Base-by-base conservation (phyloP, 1,140 invertebrate genomes). In the Hylaeus anthracinus region DNA sequence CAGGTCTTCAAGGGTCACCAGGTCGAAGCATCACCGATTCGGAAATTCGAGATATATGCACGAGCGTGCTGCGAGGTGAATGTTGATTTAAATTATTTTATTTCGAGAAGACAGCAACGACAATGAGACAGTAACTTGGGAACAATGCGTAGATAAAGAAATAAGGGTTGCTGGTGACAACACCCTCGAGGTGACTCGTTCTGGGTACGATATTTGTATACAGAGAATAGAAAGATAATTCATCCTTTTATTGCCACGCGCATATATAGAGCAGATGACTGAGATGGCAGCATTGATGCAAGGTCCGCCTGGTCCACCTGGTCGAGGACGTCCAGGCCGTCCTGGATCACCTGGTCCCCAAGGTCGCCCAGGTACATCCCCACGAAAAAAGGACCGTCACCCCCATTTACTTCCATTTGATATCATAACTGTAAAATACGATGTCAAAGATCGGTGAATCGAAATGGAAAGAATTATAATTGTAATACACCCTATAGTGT, bases 241-340 rank as follows among this genome's bases (percentile, higher is more conserved):
- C 4, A 45, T 61, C 26, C 9, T 84, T 85, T 85, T 72, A 72
- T 81, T 81, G 53, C 56, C 12, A 64, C n/a, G 2, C 78, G 70
- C 45, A 48, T 72, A 76, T 48, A 88, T 89, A 96, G 95, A 96
- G 83, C 95, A 96, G 92, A 90, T 96, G 85, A 93, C 92, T 45
- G 95, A 96, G 83, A 91, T 96, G 85, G 93, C 95, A 83, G 89
- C 94, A 55, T 94, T 94, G 56, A 91, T 96, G 80, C 90, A 94
- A 74, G 95, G 95, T 51, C 95, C 95, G 39, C 95, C 95, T 65
- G 95, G 95, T 53, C 94, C 94, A 37, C 95, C 95, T 66, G 95
- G 95, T 61, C 90, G 93, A 82, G 94, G 94, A 66, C 94, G 94
- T 89, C 94, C 93, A 83, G 95, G 95, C 73, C 92, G 94, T 84